Evolutionary conservation across 2,888 invertebrate genomes (phyloP).

Genomic region (Cynaeus angustus): DNA sequence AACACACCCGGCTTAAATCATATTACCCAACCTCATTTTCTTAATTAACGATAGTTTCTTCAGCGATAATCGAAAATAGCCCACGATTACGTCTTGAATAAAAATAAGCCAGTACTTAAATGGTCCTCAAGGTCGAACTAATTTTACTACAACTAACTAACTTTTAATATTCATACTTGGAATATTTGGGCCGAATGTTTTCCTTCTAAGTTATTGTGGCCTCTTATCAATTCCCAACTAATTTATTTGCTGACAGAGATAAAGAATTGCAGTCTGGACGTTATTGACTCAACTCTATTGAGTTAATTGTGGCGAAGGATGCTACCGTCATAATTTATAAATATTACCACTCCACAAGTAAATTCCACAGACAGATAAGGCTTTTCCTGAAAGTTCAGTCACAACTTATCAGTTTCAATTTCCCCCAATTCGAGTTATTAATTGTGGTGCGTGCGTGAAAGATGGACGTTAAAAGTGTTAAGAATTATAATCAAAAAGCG

Average conservation of each 20-base stretch:
- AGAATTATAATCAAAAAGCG: background rate
- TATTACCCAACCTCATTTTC: background rate
- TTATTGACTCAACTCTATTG: slow-evolving; percentile 9
- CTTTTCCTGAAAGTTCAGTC: slow-evolving; percentile 7
- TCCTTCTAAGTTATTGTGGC: too few relatives aligned
- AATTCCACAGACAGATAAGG: slow-evolving; percentile 15
- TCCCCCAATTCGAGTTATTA: slow-evolving; percentile 25
- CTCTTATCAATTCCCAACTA: background rate
- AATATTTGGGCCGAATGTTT: slow-evolving; percentile 17
- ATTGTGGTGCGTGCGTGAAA: slow-evolving; percentile 1
- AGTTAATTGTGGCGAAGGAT: slow-evolving; percentile 28
- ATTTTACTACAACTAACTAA: slow-evolving; percentile 39
- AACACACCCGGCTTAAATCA: background rate
- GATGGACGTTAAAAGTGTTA: slow-evolving; percentile 20
- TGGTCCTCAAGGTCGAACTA: slow-evolving; percentile 43
- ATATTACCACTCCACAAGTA: slow-evolving; percentile 8
- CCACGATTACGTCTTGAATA: slow-evolving; percentile 31
- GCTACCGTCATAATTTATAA: slow-evolving; percentile 31
- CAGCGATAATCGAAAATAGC: slow-evolving; percentile 12
- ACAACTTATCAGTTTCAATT: slow-evolving; percentile 29
- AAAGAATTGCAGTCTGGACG: slow-evolving; percentile 18
- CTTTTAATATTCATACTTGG: slow-evolving; percentile 9
- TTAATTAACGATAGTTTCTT: background rate
- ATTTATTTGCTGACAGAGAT: slow-evolving; percentile 12
- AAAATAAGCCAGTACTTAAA: slow-evolving; percentile 40